Conservation (phyloP, 2,113 vertebrate species). For the Gadus chalcogrammus region DNA sequence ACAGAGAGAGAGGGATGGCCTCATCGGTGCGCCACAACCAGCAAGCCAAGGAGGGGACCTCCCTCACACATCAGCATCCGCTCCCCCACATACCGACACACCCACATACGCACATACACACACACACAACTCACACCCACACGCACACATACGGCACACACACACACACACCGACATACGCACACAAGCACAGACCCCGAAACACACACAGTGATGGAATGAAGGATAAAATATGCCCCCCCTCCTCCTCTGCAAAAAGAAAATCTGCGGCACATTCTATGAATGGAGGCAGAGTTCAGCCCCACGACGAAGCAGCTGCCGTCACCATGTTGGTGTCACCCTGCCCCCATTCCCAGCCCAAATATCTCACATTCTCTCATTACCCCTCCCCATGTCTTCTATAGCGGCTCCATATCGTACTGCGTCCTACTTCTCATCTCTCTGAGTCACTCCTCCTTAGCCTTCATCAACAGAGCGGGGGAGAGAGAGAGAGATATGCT, state of each 20-base stretch:
- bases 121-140: too few relatives aligned
- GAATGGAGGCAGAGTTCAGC: constrained; percentile 50
- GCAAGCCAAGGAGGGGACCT: too few relatives aligned
- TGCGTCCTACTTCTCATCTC: not conserved
- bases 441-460: constrained; percentile 4
- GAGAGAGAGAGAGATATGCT: not conserved
- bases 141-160: too few relatives aligned
- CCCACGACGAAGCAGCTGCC: not conserved
- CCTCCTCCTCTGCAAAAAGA: not conserved
- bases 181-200: too few relatives aligned
- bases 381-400: not conserved
- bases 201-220: constrained; percentile 15
- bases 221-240: constrained; percentile 12
- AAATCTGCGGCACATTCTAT: constrained; percentile 36
- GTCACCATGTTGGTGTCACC: not conserved
- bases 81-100: too few relatives aligned
- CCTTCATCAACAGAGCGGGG: not conserved
- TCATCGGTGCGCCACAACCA: too few relatives aligned
- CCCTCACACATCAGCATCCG: too few relatives aligned
- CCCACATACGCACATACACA: too few relatives aligned
- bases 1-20: too few relatives aligned
- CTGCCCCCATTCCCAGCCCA: not conserved
- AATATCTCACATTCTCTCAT: not conserved
- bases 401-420: too few relatives aligned
- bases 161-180: too few relatives aligned